Conservation (phyloP, 2,797 vertebrate genomes). For the Xenopus petersii region DNA sequence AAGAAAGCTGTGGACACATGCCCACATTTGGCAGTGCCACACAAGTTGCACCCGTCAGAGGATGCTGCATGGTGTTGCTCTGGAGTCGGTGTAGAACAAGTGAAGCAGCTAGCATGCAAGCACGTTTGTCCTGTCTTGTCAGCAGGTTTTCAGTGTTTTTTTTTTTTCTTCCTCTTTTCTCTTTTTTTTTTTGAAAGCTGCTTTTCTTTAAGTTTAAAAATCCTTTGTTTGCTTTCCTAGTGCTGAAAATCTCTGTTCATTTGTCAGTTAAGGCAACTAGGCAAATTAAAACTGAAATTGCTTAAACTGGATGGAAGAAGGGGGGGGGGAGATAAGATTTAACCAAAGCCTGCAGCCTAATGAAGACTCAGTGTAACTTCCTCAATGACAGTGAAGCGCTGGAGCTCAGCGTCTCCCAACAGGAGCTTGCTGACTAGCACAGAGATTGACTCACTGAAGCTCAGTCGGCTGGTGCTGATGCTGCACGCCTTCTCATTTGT, state of each 20-base stretch:
- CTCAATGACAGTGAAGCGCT: conserved; percentile 65
- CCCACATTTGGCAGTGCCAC: conserved; percentile 90
- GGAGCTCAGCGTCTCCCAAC: conserved; percentile 60
- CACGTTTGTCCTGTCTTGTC: conserved; percentile 66
- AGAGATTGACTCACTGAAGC: conserved; percentile 63
- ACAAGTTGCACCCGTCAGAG: conserved; percentile 88
- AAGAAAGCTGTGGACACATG: conserved; percentile 89
- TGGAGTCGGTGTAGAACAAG: conserved; percentile 72
- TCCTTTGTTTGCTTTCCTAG: conserved; percentile 27
- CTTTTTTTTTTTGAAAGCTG: conserved; percentile 37
- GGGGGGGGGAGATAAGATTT: conserved; percentile 39
- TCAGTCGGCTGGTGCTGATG: conserved; percentile 62
- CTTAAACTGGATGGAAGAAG: conserved; percentile 31
- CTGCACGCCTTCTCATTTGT: conserved; percentile 75
- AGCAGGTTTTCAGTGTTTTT: conserved; percentile 52
- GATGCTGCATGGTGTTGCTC: conserved; percentile 88
- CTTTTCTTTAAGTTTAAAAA: conserved; percentile 46
- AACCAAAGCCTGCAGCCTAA: conserved; percentile 63
- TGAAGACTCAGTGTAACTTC: conserved; percentile 68
- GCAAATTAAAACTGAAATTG: conserved; percentile 55
- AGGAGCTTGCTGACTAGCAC: conserved; percentile 61
- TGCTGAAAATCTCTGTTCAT: conserved; percentile 57
- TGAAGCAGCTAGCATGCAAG: conserved; percentile 72
- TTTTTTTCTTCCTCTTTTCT: conserved; percentile 9
- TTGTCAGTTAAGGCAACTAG: conserved; percentile 67